phyloP scores from a whole-genome alignment of 2,888 invertebrate genomes.

The Limnephilus lunatus region DNA sequence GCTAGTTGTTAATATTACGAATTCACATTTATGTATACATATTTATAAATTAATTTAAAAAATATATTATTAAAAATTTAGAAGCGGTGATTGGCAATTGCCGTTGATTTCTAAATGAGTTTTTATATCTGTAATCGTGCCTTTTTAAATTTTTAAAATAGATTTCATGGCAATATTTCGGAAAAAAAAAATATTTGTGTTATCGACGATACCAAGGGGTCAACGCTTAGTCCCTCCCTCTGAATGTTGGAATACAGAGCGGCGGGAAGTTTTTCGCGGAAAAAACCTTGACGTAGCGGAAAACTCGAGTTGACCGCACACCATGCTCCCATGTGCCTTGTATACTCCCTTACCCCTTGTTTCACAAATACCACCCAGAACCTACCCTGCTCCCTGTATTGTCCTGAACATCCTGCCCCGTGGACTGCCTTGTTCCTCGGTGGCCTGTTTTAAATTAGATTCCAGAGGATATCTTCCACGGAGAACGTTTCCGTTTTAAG shows the following conservation, averaged over 20 bases:
- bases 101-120: no score
- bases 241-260: conserved; percentile 12
- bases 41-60: no score
- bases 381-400: neutral
- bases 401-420: neutral
- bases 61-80: no score
- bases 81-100: no score
- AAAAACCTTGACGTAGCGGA: conserved; percentile 33
- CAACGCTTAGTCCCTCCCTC: neutral
- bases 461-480: conserved; percentile 17
- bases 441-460: conserved; percentile 43
- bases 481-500: neutral
- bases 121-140: no score
- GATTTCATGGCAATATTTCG: neutral
- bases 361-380: neutral
- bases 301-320: conserved; percentile 28
- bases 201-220: neutral
- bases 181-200: neutral
- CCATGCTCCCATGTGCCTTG: neutral
- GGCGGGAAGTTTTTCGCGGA: neutral
- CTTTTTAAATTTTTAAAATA: neutral
- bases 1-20: no score
- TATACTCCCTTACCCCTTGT: neutral
- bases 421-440: neutral
- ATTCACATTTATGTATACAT: no score